Evolutionary conservation across 2,113 vertebrate genomes (phyloP).

Genomic region (Trochalopteron elliotii): DNA sequence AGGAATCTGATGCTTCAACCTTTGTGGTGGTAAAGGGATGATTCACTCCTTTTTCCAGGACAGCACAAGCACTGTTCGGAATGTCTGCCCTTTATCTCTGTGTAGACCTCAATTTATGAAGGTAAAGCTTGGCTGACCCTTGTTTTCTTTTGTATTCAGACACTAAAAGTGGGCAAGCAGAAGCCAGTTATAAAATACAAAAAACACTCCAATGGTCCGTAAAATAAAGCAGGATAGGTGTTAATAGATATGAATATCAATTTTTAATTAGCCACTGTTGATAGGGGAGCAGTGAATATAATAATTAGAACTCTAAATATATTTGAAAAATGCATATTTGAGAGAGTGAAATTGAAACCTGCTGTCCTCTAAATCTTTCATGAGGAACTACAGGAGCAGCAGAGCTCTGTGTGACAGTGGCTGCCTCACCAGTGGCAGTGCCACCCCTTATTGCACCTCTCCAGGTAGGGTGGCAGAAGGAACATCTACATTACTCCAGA

Average conservation of each 20-base stretch:
- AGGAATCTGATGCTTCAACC: background rate
- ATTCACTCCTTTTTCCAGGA: background rate
- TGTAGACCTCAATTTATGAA: background rate
- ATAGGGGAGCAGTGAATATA: background rate
- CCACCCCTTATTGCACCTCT: background rate
- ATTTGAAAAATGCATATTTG: fast-evolving
- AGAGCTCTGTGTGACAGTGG: fast-evolving
- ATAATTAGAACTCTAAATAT: background rate
- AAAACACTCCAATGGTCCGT: background rate
- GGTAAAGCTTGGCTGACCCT: background rate
- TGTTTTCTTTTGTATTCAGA: background rate
- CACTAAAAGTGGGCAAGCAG: background rate
- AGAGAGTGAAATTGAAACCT: background rate
- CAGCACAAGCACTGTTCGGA: background rate
- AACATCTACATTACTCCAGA: fast-evolving
- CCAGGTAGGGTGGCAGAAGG: background rate
- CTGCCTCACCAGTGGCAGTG: background rate
- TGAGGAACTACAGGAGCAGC: fast-evolving
- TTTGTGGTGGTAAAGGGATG: background rate
- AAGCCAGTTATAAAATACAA: fast-evolving
- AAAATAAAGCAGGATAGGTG: background rate
- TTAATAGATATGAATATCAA: background rate
- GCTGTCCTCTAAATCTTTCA: background rate
- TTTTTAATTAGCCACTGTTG: background rate
- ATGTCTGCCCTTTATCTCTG: background rate